Conservation (phyloP, 1,140 invertebrate species). For the Eurosta solidaginis region DNA sequence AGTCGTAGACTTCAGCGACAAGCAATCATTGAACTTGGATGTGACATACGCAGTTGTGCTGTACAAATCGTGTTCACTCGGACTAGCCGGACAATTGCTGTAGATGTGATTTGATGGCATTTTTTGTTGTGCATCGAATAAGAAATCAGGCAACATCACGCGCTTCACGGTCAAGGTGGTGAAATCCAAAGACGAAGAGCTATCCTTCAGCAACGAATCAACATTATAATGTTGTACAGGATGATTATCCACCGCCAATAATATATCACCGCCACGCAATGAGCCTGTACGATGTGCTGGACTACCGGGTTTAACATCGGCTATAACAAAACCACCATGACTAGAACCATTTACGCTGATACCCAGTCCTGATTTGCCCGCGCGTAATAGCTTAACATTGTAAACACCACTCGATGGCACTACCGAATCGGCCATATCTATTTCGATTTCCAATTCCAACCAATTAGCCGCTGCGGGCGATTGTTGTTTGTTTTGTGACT, state of each 20-base stretch:
- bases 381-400: constrained; percentile 84
- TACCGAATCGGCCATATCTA: constrained; percentile 91
- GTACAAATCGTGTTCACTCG: constrained; percentile 46
- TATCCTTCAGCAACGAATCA: constrained; percentile 54
- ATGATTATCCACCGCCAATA: constrained; percentile 86
- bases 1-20: constrained; percentile 54
- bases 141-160: constrained; percentile 54
- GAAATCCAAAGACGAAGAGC: constrained; percentile 39
- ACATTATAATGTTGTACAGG: constrained; percentile 71
- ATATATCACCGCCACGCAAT: constrained; percentile 80
- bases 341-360: constrained; percentile 78
- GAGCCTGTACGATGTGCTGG: constrained; percentile 88
- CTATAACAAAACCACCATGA: constrained; percentile 70
- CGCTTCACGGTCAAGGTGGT: constrained; percentile 58
- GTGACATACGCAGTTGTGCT: constrained; percentile 52
- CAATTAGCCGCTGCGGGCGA: constrained; percentile 47
- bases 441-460: constrained; percentile 78
- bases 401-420: constrained; percentile 88
- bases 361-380: constrained; percentile 74
- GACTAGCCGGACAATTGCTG: constrained; percentile 47
- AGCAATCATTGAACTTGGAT: constrained; percentile 47
- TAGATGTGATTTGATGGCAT: constrained; percentile 53
- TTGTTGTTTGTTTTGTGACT: background rate
- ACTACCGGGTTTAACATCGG: constrained; percentile 86
- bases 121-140: constrained; percentile 45